phyloP scores from a whole-genome alignment of 1,140 invertebrate species.

The Brachionus koreanus region DNA sequence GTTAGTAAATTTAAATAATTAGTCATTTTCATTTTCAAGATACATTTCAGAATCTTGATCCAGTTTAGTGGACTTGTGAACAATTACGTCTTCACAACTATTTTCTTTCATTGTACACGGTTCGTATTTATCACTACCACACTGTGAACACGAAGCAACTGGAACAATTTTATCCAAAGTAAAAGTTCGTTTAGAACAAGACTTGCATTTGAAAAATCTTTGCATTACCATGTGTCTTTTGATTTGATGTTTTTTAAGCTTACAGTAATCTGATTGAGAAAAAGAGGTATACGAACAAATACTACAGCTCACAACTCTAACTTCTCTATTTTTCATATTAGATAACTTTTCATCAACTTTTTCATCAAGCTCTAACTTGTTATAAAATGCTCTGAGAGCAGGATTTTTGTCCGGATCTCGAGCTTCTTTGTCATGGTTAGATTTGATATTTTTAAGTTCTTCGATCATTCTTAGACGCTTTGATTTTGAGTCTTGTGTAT shows the following conservation, averaged over 20 bases:
- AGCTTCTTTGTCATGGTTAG: slow-evolving; percentile 27
- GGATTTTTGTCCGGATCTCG: slow-evolving; percentile 39
- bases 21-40: slow-evolving; percentile 3
- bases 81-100: not conserved
- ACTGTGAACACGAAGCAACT: slow-evolving; percentile 5
- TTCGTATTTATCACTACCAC: slow-evolving; percentile 28
- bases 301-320: slow-evolving; percentile 13
- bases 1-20: not conserved
- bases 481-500: not conserved
- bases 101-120: slow-evolving; percentile 41
- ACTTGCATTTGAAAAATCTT: slow-evolving; percentile 41
- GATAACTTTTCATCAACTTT: slow-evolving; percentile 24
- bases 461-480: slow-evolving; percentile 27
- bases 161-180: slow-evolving; percentile 33
- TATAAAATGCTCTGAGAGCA: not conserved
- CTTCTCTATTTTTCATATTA: slow-evolving; percentile 25
- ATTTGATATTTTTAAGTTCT: slow-evolving; percentile 23
- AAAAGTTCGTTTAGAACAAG: slow-evolving; percentile 26
- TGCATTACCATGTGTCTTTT: slow-evolving; percentile 22
- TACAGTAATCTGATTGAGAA: slow-evolving; percentile 42
- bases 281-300: slow-evolving; percentile 30
- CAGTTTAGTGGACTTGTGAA: not conserved
- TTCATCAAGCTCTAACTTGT: slow-evolving; percentile 23
- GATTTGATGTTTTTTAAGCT: slow-evolving; percentile 23
- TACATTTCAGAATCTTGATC: slow-evolving; percentile 34